Evolutionary conservation across 2,113 vertebrate genomes (phyloP).

Genomic region (Anolis sagrei): DNA sequence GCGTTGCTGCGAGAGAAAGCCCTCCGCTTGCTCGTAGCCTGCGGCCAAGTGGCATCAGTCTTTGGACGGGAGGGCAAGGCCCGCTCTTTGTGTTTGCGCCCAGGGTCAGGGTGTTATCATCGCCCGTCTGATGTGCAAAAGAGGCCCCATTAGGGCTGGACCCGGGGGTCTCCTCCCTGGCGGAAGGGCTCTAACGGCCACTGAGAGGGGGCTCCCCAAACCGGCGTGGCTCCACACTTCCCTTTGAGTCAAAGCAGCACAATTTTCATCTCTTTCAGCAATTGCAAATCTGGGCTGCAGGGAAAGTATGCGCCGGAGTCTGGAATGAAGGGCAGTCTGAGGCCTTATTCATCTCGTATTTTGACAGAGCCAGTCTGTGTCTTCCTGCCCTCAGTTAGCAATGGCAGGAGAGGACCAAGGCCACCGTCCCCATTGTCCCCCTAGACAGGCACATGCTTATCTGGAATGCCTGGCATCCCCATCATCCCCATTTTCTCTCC

Average conservation of each 20-base stretch:
- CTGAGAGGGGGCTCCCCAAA: constrained; percentile 40
- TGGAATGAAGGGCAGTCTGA: not conserved
- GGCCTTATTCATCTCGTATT: too few relatives aligned
- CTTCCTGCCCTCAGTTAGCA: too few relatives aligned
- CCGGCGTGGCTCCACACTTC: constrained; percentile 50
- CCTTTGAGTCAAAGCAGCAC: constrained; percentile 43
- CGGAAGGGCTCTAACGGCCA: constrained; percentile 39
- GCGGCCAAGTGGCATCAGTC: too few relatives aligned
- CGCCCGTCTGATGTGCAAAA: not conserved
- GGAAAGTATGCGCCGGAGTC: not conserved
- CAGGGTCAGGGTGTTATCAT: constrained; percentile 68
- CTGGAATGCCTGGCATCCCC: too few relatives aligned
- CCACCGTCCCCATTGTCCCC: too few relatives aligned
- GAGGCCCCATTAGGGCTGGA: constrained; percentile 47
- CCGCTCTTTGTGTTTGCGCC: constrained; percentile 63
- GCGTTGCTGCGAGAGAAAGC: too few relatives aligned
- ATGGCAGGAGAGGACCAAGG: too few relatives aligned
- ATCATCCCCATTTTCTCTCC: too few relatives aligned
- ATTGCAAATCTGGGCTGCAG: constrained; percentile 26
- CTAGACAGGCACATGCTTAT: too few relatives aligned
- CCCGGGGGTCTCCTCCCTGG: constrained; percentile 31
- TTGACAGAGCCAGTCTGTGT: too few relatives aligned
- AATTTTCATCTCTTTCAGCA: constrained; percentile 66
- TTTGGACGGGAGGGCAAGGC: not conserved
- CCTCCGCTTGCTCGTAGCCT: too few relatives aligned